Evolutionary conservation across 1,140 invertebrate species (phyloP), one percentile per base, ranked within the genome.

Genomic region (Anoplophora glabripennis): DNA sequence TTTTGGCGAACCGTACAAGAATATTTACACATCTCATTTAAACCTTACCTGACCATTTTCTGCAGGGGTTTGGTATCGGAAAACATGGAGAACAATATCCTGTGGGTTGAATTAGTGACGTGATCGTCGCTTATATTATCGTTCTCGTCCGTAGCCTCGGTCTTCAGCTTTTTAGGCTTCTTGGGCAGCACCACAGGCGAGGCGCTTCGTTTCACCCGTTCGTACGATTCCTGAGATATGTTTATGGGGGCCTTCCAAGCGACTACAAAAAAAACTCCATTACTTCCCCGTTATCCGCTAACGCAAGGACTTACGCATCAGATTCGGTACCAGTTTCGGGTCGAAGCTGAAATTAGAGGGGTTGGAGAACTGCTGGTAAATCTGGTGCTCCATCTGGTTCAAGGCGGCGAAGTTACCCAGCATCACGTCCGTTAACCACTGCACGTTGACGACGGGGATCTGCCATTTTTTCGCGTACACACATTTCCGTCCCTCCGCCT

Each of bases 361-460:
- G 14, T 89, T 70, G 64, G 85, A 88, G 71, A 91, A 94, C 62
- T 93, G 89, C 67, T 95, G 91, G 74, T 96, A 97, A 68, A 93
- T 93, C 0, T 84, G 84, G 71, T 84, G 88, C 65, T 92, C 90
- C 49, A 84, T 87, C 78, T 87, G 90, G 71, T 90, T 86, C 0
- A 95, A 77, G 4, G 88, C 89, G 64, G 83, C 88, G 72, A 88
- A 85, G 73, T 95, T 90, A 1, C 95, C 96, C 57, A 97, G 87
- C 63, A 97, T 80, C 37, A 98, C 82, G 75, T 98, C 95, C 53
- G 90, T 93, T 41, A 99, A 77, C 95, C 96, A 98, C 59, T 91
- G 87, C 7, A 90, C 87, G 76, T 95, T 98, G 0, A 98, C 94
- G 2, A 94, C 86, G 11, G 90, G 88, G 12, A 84, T 85, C 66